These are phyloP conservation scores for Cottoperca gobio DNA, from an alignment of 2,797 vertebrate species.

Conservation along the genomic window DNA sequence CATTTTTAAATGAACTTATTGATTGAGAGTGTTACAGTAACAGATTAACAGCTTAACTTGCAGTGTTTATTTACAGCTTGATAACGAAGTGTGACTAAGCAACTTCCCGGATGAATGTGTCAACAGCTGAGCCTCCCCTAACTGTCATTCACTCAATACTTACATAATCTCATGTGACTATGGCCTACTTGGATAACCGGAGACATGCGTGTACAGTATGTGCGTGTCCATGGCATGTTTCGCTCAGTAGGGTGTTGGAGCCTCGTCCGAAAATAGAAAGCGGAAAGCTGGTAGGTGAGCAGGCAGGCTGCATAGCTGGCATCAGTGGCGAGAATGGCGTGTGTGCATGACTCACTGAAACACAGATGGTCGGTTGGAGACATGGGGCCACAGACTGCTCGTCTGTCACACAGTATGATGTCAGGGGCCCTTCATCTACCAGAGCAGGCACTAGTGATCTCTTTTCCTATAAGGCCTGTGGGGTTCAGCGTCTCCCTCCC, in stretches of 20 bases:
- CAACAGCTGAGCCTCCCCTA: conserved; percentile 26
- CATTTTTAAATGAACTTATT: neutral
- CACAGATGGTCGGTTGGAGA: conserved; percentile 65
- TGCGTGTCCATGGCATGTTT: conserved; percentile 28
- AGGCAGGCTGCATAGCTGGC: conserved; percentile 46
- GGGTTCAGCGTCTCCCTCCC: conserved; percentile 5
- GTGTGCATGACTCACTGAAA: conserved; percentile 60
- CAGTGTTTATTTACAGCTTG: conserved; percentile 6
- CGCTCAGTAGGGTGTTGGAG: conserved; percentile 35
- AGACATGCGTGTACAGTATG: conserved; percentile 9
- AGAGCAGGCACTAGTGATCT: conserved; percentile 41
- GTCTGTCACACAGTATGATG: conserved; percentile 55
- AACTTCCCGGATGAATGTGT: conserved; percentile 11
- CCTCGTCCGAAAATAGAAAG: conserved; percentile 66
- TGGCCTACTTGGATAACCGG: conserved; percentile 48
- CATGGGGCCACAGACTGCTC: conserved; percentile 43
- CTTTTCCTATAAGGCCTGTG: conserved; percentile 35
- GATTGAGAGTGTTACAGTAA: neutral
- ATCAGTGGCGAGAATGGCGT: conserved; percentile 30
- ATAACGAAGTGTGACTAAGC: conserved; percentile 7
- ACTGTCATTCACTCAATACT: neutral
- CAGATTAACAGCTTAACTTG: neutral
- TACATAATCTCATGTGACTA: conserved; percentile 16
- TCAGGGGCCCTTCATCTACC: conserved; percentile 35
- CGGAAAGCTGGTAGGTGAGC: conserved; percentile 45